phyloP scores from a whole-genome alignment of 2,888 invertebrate genomes.

The Acrobasis suavella region DNA sequence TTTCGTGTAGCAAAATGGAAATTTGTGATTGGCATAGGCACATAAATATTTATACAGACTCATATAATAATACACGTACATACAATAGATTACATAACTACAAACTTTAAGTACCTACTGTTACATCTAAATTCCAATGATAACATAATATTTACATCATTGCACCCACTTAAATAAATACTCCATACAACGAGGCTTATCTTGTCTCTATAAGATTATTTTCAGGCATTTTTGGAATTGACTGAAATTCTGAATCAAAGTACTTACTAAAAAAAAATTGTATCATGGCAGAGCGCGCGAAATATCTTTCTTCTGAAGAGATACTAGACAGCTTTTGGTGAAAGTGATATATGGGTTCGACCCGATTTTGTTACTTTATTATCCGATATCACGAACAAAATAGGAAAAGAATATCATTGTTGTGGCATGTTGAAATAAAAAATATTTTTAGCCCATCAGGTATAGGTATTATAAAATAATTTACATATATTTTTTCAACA shows the following conservation, averaged over 20 bases:
- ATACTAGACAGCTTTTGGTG: no score
- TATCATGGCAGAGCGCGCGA: no score
- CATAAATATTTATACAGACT: slow-evolving; percentile 43
- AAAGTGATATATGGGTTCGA: no score
- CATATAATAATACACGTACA: slow-evolving; percentile 25
- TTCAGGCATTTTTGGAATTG: not conserved
- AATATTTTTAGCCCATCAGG: no score
- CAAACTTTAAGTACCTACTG: slow-evolving; percentile 11
- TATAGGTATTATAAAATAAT: no score
- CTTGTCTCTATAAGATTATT: not conserved
- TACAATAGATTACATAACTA: slow-evolving; percentile 18
- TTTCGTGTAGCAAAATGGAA: slow-evolving; percentile 40
- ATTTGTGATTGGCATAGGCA: slow-evolving; percentile 31
- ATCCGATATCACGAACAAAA: no score
- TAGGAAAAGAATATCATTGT: no score
- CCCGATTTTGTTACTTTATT: no score
- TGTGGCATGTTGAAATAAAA: no score
- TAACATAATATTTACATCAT: slow-evolving; percentile 47
- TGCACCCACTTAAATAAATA: slow-evolving; percentile 37
- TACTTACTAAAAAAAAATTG: not conserved
- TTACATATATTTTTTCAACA: no score
- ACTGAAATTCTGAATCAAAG: not conserved
- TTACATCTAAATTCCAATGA: slow-evolving; percentile 27
- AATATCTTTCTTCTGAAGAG: no score
- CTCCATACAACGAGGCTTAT: not conserved